phyloP scores from a whole-genome alignment of 1,140 invertebrate species.

The Himalopsyche phryganea region DNA sequence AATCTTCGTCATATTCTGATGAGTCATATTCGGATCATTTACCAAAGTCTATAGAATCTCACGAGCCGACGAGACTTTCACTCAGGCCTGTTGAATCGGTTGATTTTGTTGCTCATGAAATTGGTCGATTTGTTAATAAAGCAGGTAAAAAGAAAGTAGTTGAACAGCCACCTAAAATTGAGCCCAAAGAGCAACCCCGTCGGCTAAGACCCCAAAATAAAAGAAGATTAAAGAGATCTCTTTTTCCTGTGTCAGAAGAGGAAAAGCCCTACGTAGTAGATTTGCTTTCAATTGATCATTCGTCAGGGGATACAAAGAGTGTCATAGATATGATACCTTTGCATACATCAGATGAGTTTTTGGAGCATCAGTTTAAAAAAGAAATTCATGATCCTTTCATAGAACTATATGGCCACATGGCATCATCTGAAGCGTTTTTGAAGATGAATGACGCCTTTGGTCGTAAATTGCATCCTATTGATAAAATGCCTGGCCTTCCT shows the following conservation, averaged over 20 bases:
- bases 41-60: slow-evolving; percentile 16
- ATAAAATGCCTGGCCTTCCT: too few relatives aligned
- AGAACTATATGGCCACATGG: too few relatives aligned
- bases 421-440: too few relatives aligned
- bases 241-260: neutral
- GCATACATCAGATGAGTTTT: too few relatives aligned
- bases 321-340: too few relatives aligned
- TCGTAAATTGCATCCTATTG: too few relatives aligned
- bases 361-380: too few relatives aligned
- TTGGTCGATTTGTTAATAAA: slow-evolving; percentile 8
- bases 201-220: neutral
- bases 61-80: neutral
- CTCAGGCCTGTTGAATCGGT: neutral
- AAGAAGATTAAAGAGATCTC: neutral
- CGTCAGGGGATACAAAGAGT: too few relatives aligned
- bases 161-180: too few relatives aligned
- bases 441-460: too few relatives aligned
- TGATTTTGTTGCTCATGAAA: slow-evolving; percentile 1
- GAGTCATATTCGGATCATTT: neutral
- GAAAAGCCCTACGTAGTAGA: neutral
- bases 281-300: neutral
- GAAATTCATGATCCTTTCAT: too few relatives aligned
- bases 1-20: slow-evolving; percentile 4
- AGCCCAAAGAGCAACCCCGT: too few relatives aligned
- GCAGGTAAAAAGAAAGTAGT: neutral